Evolutionary conservation across 2,797 vertebrate species (phyloP), one percentile per base, ranked within the genome.

Genomic region (Sarcophilus harrisii): DNA sequence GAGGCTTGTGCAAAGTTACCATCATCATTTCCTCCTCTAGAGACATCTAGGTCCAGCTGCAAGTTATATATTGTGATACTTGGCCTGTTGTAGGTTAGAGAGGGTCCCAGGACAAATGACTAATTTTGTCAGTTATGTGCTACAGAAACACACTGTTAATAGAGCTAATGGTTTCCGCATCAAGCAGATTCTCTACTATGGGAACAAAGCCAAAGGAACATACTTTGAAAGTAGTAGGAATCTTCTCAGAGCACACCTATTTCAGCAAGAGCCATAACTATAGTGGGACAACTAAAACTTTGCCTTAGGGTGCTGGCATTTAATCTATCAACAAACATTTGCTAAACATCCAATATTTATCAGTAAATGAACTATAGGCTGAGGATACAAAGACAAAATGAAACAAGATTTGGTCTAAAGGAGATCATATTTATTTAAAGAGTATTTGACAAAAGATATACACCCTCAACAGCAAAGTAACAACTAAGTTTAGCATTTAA

Each of bases 21-120:
- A 55, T 10, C 5, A 5, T 10, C 9, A 55, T 11, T 55, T 55
- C 54, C 54, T 55, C 54, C 54, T 55, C 54, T 10, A 55, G 54
- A 55, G 8, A 55, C 10, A 52, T 52, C 52, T 52, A 52, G 52
- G 52, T 5, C 52, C 52, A 52, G 52, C 6, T 4, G 52, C 52
- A 52, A 55, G 54, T 11, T 55, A 55, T 55, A 55, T 11, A 52
- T 52, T 95, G 90, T 93, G 93, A 62, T 96, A 92, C 95, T 97
- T 96, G 58, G 38, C 93, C 93, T 95, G 96, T 97, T 96, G 18
- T 96, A 24, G 94, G 94, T 95, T 95, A 96, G 92, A 28, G 96
- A 97, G 57, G 0, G 45, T 96, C 96, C 93, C 90, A 94, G 0
- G 94, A 95, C 97, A 98, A 97, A 96, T 49, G 93, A 95, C 97